Evolutionary conservation across 2,888 invertebrate species (phyloP).

Genomic region (Caenorhabditis doughertyi): DNA sequence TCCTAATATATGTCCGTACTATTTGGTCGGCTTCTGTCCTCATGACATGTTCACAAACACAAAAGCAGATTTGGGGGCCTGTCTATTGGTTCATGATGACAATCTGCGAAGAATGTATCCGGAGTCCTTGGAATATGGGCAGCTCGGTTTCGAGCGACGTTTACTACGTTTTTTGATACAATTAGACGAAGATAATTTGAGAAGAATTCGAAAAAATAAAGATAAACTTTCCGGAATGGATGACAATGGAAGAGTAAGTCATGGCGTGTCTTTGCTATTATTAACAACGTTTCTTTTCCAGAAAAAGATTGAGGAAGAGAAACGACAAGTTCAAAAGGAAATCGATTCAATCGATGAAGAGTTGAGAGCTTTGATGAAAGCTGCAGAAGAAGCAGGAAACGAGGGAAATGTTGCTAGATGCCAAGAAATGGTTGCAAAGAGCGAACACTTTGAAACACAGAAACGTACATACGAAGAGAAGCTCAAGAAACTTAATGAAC

Average conservation of each 20-base stretch:
- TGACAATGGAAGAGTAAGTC: slow-evolving; percentile 56
- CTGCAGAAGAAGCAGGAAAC: slow-evolving; percentile 67
- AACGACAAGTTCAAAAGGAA: slow-evolving; percentile 52
- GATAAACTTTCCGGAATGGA: slow-evolving; percentile 68
- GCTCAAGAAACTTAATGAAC: slow-evolving; percentile 34
- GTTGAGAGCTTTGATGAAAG: slow-evolving; percentile 44
- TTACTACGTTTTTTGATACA: slow-evolving; percentile 68
- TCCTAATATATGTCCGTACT: slow-evolving; percentile 95
- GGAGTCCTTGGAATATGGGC: slow-evolving; percentile 67
- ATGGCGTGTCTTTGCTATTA: neutral
- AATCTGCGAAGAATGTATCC: slow-evolving; percentile 90
- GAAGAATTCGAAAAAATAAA: slow-evolving; percentile 72
- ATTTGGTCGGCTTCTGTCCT: slow-evolving; percentile 97
- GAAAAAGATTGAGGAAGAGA: slow-evolving; percentile 70
- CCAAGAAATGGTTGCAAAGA: slow-evolving; percentile 63
- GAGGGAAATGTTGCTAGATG: slow-evolving; percentile 62
- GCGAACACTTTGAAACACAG: slow-evolving; percentile 31
- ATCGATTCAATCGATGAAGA: slow-evolving; percentile 62
- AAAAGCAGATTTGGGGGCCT: slow-evolving; percentile 95
- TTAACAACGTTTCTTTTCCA: slow-evolving; percentile 29
- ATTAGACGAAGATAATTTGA: slow-evolving; percentile 75
- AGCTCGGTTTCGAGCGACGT: slow-evolving; percentile 76
- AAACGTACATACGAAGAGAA: slow-evolving; percentile 45
- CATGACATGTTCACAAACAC: slow-evolving; percentile 99
- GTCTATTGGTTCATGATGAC: slow-evolving; percentile 96